Evolutionary conservation across 2,797 vertebrate species (phyloP).

Genomic region (Miichthys miiuy): DNA sequence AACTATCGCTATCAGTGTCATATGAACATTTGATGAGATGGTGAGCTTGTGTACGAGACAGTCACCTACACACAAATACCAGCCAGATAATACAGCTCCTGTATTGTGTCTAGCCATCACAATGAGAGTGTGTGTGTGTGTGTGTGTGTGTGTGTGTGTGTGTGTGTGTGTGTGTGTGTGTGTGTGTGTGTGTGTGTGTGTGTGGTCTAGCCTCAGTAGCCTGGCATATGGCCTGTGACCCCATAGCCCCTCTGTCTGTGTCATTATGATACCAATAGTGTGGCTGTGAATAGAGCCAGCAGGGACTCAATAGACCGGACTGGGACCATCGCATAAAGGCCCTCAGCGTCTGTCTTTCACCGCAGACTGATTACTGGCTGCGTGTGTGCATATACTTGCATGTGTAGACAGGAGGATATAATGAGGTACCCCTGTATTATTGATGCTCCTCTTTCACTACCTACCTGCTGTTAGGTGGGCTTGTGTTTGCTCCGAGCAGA

Average conservation of each 20-base stretch:
- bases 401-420: constrained; percentile 74
- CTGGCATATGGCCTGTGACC: constrained; percentile 84
- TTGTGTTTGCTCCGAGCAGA: constrained; percentile 28
- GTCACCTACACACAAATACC: constrained; percentile 71
- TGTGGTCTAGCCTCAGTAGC: constrained; percentile 70
- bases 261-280: constrained; percentile 81
- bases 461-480: constrained; percentile 83
- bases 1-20: constrained; percentile 46
- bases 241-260: constrained; percentile 75
- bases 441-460: constrained; percentile 80
- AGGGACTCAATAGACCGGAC: constrained; percentile 72
- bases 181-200: constrained; percentile 42
- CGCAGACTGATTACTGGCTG: constrained; percentile 75
- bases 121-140: constrained; percentile 50
- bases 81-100: constrained; percentile 69
- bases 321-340: constrained; percentile 74
- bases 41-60: constrained; percentile 54
- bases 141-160: constrained; percentile 69
- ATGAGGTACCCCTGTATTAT: constrained; percentile 87
- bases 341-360: constrained; percentile 77
- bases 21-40: constrained; percentile 70
- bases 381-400: constrained; percentile 54
- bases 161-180: constrained; percentile 5
- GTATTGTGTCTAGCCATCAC: constrained; percentile 74
- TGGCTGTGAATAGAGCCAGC: constrained; percentile 74